phyloP scores from a whole-genome alignment of 2,888 invertebrate species.

The Hypercompe scribonia region DNA sequence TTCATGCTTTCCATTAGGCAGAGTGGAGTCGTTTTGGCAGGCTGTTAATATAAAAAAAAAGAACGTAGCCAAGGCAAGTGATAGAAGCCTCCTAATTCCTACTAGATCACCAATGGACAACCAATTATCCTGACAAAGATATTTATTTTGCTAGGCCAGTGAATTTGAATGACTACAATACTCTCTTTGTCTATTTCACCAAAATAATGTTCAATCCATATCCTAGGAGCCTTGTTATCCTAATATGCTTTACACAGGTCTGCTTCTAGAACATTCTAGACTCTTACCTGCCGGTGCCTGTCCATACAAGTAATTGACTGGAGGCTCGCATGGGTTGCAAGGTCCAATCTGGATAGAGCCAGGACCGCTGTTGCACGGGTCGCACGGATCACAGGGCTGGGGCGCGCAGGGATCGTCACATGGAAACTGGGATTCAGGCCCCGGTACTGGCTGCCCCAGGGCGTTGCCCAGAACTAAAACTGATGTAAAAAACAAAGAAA shows the following conservation, averaged over 20 bases:
- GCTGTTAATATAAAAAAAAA: too few species aligned
- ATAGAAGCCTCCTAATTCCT: too few species aligned
- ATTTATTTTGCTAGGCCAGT: too few species aligned
- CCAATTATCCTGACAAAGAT: too few species aligned
- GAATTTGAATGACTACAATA: too few species aligned
- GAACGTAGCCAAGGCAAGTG: too few species aligned
- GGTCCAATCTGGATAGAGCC: constrained; percentile 58
- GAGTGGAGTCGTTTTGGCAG: too few species aligned
- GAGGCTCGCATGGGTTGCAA: constrained; percentile 61
- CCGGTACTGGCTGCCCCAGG: constrained; percentile 66
- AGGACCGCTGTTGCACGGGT: constrained; percentile 20
- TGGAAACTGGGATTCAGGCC: constrained; percentile 48
- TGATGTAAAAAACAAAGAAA: constrained; percentile 45
- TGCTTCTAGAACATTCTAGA: not conserved
- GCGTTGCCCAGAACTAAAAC: constrained; percentile 71
- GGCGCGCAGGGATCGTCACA: constrained; percentile 42
- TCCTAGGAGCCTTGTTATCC: too few species aligned
- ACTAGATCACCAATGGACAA: not conserved
- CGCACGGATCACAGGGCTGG: constrained; percentile 33
- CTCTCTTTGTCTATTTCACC: too few species aligned
- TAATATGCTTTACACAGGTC: too few species aligned
- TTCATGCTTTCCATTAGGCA: too few species aligned
- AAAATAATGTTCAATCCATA: too few species aligned
- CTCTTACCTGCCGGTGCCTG: constrained; percentile 68
- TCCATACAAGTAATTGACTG: constrained; percentile 63